Conservation (phyloP, 2,888 invertebrate genomes). For the Sarcophaga carnaria region DNA sequence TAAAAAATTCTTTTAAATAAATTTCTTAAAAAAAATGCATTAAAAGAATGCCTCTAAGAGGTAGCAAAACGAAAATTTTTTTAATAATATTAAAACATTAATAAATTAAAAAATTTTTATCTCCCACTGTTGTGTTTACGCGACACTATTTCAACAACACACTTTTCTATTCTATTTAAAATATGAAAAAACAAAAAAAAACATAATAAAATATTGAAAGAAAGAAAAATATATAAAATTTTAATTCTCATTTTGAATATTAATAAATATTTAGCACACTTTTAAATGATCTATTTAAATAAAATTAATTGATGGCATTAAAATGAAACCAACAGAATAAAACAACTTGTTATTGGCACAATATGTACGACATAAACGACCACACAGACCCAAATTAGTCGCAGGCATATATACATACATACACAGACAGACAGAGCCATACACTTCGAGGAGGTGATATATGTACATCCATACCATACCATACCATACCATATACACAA, state of each 20-base stretch:
- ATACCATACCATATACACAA: no score
- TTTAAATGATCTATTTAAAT: constrained; percentile 24
- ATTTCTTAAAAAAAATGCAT: no score
- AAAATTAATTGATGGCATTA: constrained; percentile 24
- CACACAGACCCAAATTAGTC: not conserved
- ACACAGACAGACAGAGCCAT: not conserved
- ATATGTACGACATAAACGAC: not conserved
- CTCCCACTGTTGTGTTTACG: not conserved
- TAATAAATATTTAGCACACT: constrained; percentile 10
- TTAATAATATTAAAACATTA: no score
- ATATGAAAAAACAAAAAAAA: not conserved
- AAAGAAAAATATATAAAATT: not conserved
- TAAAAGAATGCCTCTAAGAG: no score
- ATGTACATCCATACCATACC: no score
- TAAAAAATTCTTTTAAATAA: no score
- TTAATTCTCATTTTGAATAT: constrained; percentile 2
- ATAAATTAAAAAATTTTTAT: not conserved
- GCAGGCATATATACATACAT: not conserved
- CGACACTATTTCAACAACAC: not conserved
- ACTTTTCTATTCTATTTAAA: not conserved
- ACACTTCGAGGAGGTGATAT: not conserved
- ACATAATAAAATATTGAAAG: no score
- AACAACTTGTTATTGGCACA: not conserved
- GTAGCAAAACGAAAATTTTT: no score
- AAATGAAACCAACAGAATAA: not conserved